Conservation (phyloP, 2,113 vertebrate genomes). For the Thamnophis sirtalis region DNA sequence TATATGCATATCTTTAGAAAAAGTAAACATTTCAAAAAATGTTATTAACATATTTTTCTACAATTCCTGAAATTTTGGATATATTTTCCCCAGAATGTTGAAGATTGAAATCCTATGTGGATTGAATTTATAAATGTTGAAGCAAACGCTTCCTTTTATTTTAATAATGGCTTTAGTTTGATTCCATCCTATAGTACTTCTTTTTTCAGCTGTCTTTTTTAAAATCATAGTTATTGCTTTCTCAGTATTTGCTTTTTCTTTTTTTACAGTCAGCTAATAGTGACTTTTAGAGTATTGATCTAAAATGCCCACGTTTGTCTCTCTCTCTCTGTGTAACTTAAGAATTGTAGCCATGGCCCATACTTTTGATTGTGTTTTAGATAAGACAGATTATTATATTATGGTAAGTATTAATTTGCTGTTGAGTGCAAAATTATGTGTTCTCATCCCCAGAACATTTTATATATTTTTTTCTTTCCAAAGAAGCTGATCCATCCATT, state of each 20-base stretch:
- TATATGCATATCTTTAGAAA: neutral
- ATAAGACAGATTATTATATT: constrained; percentile 42
- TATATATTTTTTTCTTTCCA: neutral
- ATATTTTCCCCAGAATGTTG: neutral
- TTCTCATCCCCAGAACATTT: neutral
- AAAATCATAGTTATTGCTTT: neutral
- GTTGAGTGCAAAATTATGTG: neutral
- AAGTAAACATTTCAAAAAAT: neutral
- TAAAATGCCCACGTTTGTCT: constrained; percentile 12
- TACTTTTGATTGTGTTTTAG: constrained; percentile 29
- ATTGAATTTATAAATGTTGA: constrained; percentile 22
- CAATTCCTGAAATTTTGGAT: neutral
- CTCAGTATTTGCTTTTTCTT: neutral
- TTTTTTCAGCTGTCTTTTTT: neutral
- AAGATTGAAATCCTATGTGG: neutral
- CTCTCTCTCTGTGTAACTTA: neutral
- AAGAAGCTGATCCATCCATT: neutral
- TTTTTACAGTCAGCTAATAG: neutral
- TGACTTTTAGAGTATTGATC: neutral
- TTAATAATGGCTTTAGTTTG: neutral
- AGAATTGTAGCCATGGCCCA: neutral
- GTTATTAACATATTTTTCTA: neutral
- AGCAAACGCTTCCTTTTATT: neutral
- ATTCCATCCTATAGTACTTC: neutral
- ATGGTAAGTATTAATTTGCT: neutral